phyloP scores from a whole-genome alignment of 2,888 invertebrate genomes.

The Selenia dentaria region DNA sequence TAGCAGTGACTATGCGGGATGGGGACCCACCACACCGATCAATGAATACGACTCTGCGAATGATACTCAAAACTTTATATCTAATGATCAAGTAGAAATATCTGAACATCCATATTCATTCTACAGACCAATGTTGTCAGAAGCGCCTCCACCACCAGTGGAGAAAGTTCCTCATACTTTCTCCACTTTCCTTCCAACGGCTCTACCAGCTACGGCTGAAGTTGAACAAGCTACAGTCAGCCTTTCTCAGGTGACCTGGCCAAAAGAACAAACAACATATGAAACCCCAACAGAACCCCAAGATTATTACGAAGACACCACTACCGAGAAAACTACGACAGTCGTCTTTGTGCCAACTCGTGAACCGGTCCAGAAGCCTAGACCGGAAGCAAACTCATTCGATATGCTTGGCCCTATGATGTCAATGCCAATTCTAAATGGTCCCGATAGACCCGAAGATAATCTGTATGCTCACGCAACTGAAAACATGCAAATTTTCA shows the following conservation, averaged over 20 bases:
- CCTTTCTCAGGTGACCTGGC: slow-evolving; percentile 37
- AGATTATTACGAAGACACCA: slow-evolving; percentile 52
- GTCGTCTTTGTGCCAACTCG: slow-evolving; percentile 43
- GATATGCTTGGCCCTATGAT: slow-evolving; percentile 77
- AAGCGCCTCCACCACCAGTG: slow-evolving; percentile 62
- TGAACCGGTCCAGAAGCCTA: slow-evolving; percentile 34
- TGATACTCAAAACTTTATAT: slow-evolving; percentile 70
- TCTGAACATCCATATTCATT: slow-evolving; percentile 62
- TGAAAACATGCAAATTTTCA: slow-evolving; percentile 68
- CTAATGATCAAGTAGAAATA: slow-evolving; percentile 54
- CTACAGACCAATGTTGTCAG: slow-evolving; percentile 69
- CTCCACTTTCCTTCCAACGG: slow-evolving; percentile 65
- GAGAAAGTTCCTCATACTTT: slow-evolving; percentile 48
- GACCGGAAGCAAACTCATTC: slow-evolving; percentile 52
- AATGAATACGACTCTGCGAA: slow-evolving; percentile 56
- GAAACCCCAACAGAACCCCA: slow-evolving; percentile 49
- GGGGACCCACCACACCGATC: slow-evolving; percentile 76
- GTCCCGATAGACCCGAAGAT: slow-evolving; percentile 69
- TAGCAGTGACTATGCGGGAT: slow-evolving; percentile 77
- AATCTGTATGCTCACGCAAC: slow-evolving; percentile 74
- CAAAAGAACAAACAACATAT: slow-evolving; percentile 47
- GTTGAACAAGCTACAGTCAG: slow-evolving; percentile 23
- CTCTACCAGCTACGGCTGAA: slow-evolving; percentile 48
- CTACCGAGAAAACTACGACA: slow-evolving; percentile 48
- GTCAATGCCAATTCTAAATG: slow-evolving; percentile 73